These are phyloP conservation scores for Psilopogon haemacephalus DNA, from an alignment of 2,113 vertebrate genomes.

Conservation along the genomic window DNA sequence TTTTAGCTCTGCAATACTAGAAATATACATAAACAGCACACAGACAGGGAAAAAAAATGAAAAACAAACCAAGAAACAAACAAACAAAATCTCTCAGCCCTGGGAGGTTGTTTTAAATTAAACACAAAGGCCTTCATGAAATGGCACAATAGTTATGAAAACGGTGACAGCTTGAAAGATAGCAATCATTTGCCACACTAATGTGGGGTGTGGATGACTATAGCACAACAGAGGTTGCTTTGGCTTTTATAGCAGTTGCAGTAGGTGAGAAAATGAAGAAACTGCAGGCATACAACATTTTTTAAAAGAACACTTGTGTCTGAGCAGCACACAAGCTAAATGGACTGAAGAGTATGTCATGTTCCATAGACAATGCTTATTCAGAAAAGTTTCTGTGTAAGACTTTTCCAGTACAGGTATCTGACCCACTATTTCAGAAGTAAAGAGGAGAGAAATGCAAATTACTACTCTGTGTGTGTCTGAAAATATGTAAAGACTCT, in stretches of 20 bases:
- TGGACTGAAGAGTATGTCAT: background rate
- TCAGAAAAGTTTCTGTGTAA: background rate
- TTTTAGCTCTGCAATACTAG: background rate
- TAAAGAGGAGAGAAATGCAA: background rate
- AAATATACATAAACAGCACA: background rate
- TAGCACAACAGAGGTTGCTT: background rate
- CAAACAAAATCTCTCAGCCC: background rate
- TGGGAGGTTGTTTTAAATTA: background rate
- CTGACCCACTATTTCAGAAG: background rate
- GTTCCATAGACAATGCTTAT: background rate
- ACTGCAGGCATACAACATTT: background rate
- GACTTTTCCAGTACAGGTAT: background rate
- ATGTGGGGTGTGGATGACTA: fast-evolving
- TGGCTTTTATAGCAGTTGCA: background rate
- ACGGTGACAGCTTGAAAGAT: background rate
- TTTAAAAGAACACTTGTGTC: background rate
- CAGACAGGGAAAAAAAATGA: background rate
- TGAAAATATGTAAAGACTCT: background rate
- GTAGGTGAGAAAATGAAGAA: background rate
- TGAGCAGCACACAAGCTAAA: background rate
- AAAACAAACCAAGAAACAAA: background rate
- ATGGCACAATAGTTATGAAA: background rate
- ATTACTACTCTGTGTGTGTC: background rate
- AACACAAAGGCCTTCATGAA: background rate
- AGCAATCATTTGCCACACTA: background rate